Evolutionary conservation across 1,140 invertebrate genomes (phyloP), one percentile per base, ranked within the genome.

Genomic region (Hyles euphorbiae): DNA sequence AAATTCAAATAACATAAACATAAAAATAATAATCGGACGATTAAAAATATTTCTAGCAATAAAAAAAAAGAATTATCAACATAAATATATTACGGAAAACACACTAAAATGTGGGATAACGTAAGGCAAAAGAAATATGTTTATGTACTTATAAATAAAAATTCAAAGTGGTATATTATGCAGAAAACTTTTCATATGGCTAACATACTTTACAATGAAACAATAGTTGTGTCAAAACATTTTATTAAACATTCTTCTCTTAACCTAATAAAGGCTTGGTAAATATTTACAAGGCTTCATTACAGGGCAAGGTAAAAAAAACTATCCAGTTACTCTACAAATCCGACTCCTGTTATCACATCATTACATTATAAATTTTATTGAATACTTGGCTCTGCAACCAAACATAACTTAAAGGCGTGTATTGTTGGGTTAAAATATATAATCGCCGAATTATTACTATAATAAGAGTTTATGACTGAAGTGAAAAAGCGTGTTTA

Each of bases 211-310:
- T 22, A 48, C 46, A 83, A 78, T 75, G 51, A 83, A 84, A 83
- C 71, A 83, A 75, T 76, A 76, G 72, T 83, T 81, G 72, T 82
- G 63, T 78, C 74, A 77, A 85, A 81, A 70, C 68, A 73, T 84
- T 86, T 85, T 80, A 80, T 80, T 85, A 70, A 88, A 88, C 85
- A 87, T 86, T 85, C 72, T 78, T 78, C 81, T 67, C 83, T 88
- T 88, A 87, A 58, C 67, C 75, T 85, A 79, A 69, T 83, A 88
- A 88, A 88, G 82, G 83, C 83, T 85, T 83, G 72, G 74, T 82
- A 81, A 75, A 74, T 88, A 88, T 88, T 78, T 88, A 88, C 85
- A 88, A 82, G 85, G 83, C 81, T 83, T 86, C 79, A 88, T 79
- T 84, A 87, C 79, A 84, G 80, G 81, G 81, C 82, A 87, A 86